These are phyloP conservation scores for Plectus sambesii DNA, from an alignment of 1,140 invertebrate genomes.

Conservation along the genomic window DNA sequence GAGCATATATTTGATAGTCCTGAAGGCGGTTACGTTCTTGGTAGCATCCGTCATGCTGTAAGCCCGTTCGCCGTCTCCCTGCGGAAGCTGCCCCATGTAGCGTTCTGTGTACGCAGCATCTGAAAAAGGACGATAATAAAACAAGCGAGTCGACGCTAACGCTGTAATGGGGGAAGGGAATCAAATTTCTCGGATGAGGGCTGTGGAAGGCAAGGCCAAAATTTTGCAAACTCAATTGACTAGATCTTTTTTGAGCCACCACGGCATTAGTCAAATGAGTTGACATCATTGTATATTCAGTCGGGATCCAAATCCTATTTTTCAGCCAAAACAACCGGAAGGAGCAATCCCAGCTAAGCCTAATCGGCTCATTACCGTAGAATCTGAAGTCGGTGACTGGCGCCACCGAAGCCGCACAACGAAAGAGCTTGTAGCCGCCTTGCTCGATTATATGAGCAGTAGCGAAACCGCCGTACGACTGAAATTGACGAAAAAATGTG, in stretches of 20 bases:
- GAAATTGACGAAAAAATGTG: conserved; percentile 1
- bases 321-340: conserved; percentile 4
- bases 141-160: too few species aligned
- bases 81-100: conserved; percentile 34
- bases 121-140: too few species aligned
- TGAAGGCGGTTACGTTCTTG: conserved; percentile 32
- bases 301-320: too few species aligned
- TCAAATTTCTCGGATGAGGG: too few species aligned
- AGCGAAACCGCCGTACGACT: conserved; percentile 42
- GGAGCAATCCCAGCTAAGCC: background rate
- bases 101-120: conserved; percentile 44
- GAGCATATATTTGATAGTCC: conserved; percentile 27
- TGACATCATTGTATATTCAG: too few species aligned
- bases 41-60: conserved; percentile 31
- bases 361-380: conserved; percentile 27
- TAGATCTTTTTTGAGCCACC: too few species aligned
- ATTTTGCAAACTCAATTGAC: conserved; percentile 6
- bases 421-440: conserved; percentile 32
- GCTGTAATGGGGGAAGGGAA: too few species aligned
- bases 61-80: conserved; percentile 20
- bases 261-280: too few species aligned
- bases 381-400: conserved; percentile 41
- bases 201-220: too few species aligned
- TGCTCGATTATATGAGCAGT: conserved; percentile 28
- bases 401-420: conserved; percentile 39